Evolutionary conservation across 1,140 invertebrate species (phyloP).

Genomic region (Drosophila prosaltans): DNA sequence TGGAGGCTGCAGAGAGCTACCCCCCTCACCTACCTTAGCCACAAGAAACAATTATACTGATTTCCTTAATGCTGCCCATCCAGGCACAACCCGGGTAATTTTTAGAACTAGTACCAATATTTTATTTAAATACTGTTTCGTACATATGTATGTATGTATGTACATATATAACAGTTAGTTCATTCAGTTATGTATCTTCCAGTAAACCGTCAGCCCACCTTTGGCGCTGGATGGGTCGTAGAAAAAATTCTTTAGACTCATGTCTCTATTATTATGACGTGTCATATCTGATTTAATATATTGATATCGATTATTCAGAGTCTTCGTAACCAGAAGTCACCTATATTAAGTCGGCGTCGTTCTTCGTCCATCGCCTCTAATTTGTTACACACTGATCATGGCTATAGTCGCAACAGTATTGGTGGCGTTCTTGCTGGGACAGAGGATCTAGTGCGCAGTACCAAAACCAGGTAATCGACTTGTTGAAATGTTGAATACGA

Average conservation of each 20-base stretch:
- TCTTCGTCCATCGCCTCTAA: slow-evolving; percentile 73
- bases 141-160: no score
- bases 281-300: slow-evolving; percentile 14
- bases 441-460: slow-evolving; percentile 45
- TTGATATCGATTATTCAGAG: slow-evolving; percentile 34
- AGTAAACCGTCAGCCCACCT: no score
- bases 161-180: no score
- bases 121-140: no score
- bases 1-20: neutral
- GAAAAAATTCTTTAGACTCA: no score
- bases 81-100: slow-evolving; percentile 50
- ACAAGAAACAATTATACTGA: slow-evolving; percentile 47
- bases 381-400: slow-evolving; percentile 52
- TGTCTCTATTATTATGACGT: no score
- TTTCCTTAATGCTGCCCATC: slow-evolving; percentile 49
- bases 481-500: no score
- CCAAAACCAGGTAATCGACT: slow-evolving; percentile 36
- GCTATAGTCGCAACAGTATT: slow-evolving; percentile 48
- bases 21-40: neutral
- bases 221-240: no score
- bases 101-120: no score
- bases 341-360: slow-evolving; percentile 65
- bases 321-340: slow-evolving; percentile 62
- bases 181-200: no score
- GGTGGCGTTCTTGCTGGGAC: slow-evolving; percentile 25